Evolutionary conservation across 2,113 vertebrate species (phyloP), one percentile per base, ranked within the genome.

Genomic region (Mesoclemmys tuberculata): DNA sequence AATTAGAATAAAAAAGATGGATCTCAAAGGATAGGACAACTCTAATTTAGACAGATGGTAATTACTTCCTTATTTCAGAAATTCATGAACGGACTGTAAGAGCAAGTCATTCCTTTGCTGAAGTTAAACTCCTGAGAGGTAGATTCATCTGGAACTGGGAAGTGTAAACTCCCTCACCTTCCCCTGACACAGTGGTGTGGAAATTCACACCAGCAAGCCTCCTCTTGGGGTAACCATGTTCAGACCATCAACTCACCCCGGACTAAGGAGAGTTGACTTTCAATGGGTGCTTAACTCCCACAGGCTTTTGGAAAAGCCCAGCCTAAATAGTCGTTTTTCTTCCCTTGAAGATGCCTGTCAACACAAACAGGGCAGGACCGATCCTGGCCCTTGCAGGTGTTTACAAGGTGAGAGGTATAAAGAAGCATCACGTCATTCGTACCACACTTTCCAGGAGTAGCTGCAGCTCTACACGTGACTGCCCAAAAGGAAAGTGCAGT

Each of bases 1-100:
- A 98, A 98, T 98, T 98, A 98, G 97, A 97, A 98, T 98, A 97
- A 98, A 98, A 98, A 98, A 98, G 97, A 98, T 98, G 95, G 96
- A 97, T 98, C 97, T 98, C 94, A 88, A 97, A 98, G 98, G 97
- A 98, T 96, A 91, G 91, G 97, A 94, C 93, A 96, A 97, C 96
- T 98, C 97, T 97, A 95, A 96, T 98, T 98, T 97, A 49, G 90
- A 98, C 96, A 98, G 98, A 95, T 82, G 71, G 97, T 97, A 97
- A 98, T 98, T 98, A 98, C 98, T 98, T 97, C 96, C 95, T 97
- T 95, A 80, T 27, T 97, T 96, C 95, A 95, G 95, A 95, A 97
- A 96, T 95, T 98, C 96, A 95, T 96, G 96, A 97, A 90, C 24
- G 24, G 94, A 92, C 96, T 96, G 77, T 84, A 93, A 93, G 95